These are phyloP conservation scores for Trichoplax adhaerens DNA, from an alignment of 37 sponge, comb jelly and placozoan genomes.

Conservation along the genomic window DNA sequence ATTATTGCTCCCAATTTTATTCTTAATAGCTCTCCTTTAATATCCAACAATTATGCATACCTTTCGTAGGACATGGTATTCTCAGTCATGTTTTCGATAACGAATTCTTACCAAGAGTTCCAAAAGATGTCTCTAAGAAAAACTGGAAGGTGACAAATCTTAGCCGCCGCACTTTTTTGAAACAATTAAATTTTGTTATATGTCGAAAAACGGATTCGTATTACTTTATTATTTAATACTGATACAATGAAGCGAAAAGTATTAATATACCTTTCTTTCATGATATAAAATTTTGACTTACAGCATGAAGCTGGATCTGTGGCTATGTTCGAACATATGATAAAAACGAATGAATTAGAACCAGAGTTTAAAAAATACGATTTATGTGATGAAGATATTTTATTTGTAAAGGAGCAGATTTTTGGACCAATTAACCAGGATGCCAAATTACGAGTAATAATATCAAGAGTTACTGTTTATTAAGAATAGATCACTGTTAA, in stretches of 20 bases:
- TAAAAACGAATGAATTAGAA: conserved; percentile 35
- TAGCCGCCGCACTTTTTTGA: too few species aligned
- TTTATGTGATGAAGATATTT: conserved; percentile 41
- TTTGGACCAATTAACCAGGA: conserved; percentile 25
- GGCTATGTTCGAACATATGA: conserved; percentile 66
- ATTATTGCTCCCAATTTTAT: too few species aligned
- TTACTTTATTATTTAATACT: too few species aligned
- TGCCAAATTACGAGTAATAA: too few species aligned
- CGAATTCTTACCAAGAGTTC: conserved; percentile 36
- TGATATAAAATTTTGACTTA: background rate
- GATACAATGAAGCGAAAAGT: background rate
- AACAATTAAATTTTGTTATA: too few species aligned
- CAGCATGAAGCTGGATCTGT: conserved; percentile 80
- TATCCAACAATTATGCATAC: too few species aligned
- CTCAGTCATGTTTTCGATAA: conserved; percentile 85
- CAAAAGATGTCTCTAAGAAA: conserved; percentile 11
- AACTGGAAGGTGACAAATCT: conserved; percentile 12
- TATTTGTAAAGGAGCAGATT: conserved; percentile 82
- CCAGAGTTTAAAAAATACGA: conserved; percentile 29
- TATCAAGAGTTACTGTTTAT: background rate
- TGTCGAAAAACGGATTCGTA: too few species aligned
- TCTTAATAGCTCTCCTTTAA: too few species aligned
- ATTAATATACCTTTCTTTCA: background rate
- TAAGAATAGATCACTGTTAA: conserved; percentile 4
- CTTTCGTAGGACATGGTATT: conserved; percentile 67